phyloP scores from a whole-genome alignment of 30 jellyfish, hydroid and myxozoan genomes.

The Hydractinia symbiolongicarpus region DNA sequence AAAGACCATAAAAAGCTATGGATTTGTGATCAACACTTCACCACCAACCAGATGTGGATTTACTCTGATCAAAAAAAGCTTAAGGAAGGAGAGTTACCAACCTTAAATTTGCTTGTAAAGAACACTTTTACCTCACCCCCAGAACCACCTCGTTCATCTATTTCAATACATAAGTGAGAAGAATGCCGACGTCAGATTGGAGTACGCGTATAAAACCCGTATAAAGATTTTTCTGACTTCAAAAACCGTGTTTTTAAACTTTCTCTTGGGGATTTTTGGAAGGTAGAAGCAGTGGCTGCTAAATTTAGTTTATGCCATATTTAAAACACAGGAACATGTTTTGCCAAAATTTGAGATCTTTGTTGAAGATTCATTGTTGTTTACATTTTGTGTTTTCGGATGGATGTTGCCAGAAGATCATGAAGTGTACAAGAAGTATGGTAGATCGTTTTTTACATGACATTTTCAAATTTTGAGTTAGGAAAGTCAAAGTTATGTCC shows the following conservation, averaged over 20 bases:
- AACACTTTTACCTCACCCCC: neutral
- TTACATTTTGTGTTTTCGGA: too few relatives aligned
- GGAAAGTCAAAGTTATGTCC: too few relatives aligned
- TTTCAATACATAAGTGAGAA: neutral
- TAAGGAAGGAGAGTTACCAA: constrained; percentile 14
- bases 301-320: neutral
- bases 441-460: too few relatives aligned
- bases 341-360: too few relatives aligned
- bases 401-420: too few relatives aligned
- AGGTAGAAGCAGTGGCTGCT: neutral
- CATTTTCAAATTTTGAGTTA: too few relatives aligned
- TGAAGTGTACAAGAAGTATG: too few relatives aligned
- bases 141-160: neutral
- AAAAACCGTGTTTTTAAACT: neutral
- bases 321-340: neutral
- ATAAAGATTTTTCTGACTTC: constrained; percentile 7
- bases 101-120: neutral
- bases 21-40: too few relatives aligned
- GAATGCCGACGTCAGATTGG: neutral
- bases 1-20: too few relatives aligned
- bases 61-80: neutral
- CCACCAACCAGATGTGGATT: neutral
- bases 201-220: neutral
- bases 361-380: too few relatives aligned
- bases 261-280: neutral